Conservation (phyloP, 2,888 invertebrate genomes). For the Eristalis intricaria region DNA sequence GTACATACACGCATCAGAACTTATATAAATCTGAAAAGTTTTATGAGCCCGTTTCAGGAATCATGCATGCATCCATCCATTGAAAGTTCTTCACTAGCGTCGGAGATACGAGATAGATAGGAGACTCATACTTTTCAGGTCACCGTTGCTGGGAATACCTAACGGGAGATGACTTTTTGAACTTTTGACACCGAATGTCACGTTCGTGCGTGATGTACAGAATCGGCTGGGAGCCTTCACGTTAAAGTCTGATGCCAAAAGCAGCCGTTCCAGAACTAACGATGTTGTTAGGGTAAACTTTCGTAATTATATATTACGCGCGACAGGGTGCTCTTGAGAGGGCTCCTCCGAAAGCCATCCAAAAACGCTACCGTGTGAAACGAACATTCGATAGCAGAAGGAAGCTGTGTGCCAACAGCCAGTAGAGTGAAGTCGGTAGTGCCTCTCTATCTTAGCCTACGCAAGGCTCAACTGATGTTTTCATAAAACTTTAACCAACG, state of each 20-base stretch:
- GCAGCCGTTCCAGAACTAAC: conserved; percentile 63
- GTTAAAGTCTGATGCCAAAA: conserved; percentile 55
- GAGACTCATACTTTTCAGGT: not conserved
- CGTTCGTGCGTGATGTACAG: conserved; percentile 61
- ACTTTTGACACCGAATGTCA: conserved; percentile 69
- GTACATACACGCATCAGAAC: not conserved
- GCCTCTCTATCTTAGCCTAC: conserved; percentile 1
- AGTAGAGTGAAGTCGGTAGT: not conserved
- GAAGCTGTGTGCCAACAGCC: not conserved
- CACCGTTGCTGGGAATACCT: conserved; percentile 13
- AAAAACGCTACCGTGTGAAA: conserved; percentile 47
- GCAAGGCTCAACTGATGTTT: conserved; percentile 28
- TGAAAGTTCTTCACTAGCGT: conserved; percentile 20
- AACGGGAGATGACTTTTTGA: conserved; percentile 60
- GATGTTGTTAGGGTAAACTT: conserved; percentile 69
- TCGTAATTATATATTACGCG: conserved; percentile 66
- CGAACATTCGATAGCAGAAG: conserved; percentile 8
- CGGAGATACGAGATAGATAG: not conserved
- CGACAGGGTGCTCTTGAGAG: conserved; percentile 54
- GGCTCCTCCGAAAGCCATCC: conserved; percentile 24
- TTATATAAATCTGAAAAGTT: conserved; percentile 37
- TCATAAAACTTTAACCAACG: conserved; percentile 58
- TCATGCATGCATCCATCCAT: conserved; percentile 35
- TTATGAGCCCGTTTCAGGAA: conserved; percentile 12
- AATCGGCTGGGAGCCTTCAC: conserved; percentile 38